Conservation (phyloP, 2,797 vertebrate species). For the Margarornis squamiger region DNA sequence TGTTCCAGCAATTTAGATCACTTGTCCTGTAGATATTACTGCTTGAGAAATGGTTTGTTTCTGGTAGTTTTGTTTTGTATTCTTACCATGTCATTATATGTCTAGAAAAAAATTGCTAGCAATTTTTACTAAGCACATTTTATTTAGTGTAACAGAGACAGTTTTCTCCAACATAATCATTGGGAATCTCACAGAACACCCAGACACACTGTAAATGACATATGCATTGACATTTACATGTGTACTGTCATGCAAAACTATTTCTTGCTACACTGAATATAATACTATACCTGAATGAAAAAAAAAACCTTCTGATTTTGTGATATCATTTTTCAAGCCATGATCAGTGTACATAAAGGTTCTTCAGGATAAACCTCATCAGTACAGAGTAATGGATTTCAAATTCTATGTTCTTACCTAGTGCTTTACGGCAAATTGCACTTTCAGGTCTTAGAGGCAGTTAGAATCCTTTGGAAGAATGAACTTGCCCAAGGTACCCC, state of each 20-base stretch:
- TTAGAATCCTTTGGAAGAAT: constrained; percentile 27
- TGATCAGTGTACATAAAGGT: constrained; percentile 70
- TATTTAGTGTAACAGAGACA: constrained; percentile 76
- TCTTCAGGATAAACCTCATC: constrained; percentile 69
- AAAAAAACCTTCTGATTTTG: constrained; percentile 62
- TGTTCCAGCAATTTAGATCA: constrained; percentile 91
- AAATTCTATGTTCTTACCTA: constrained; percentile 54
- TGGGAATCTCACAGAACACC: constrained; percentile 73
- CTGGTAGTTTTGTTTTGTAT: constrained; percentile 84
- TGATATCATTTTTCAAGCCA: constrained; percentile 72
- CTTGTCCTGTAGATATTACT: constrained; percentile 86
- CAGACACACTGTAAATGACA: constrained; percentile 78
- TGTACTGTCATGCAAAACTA: constrained; percentile 85
- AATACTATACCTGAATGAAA: constrained; percentile 79
- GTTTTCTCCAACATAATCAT: constrained; percentile 67
- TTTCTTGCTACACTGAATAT: constrained; percentile 89
- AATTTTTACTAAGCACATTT: constrained; percentile 80
- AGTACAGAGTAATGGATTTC: constrained; percentile 60
- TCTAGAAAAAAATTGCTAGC: constrained; percentile 76
- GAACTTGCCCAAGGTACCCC: constrained; percentile 9
- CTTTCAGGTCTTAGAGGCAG: constrained; percentile 43
- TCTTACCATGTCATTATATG: constrained; percentile 75
- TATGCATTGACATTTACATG: constrained; percentile 87
- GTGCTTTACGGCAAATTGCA: constrained; percentile 54
- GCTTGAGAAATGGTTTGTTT: constrained; percentile 89